phyloP scores from a whole-genome alignment of 2,888 invertebrate genomes.

The Encarsia formosa region DNA sequence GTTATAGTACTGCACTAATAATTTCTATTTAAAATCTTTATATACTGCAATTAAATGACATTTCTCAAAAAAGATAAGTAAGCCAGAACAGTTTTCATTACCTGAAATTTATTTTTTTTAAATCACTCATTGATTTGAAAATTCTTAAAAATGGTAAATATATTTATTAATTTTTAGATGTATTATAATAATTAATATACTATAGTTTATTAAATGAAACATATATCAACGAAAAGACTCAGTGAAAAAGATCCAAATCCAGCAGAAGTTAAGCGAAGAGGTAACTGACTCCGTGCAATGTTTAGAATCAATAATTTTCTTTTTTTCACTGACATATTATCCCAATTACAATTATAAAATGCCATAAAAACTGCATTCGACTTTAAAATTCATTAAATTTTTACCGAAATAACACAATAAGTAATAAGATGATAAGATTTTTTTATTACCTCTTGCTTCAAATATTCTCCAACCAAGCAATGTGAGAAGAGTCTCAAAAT shows the following conservation, averaged over 20 bases:
- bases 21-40: background rate
- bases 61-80: conserved; percentile 34
- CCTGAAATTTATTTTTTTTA: conserved; percentile 27
- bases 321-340: conserved; percentile 46
- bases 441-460: conserved; percentile 33
- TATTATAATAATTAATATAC: too few species aligned
- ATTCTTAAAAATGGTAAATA: too few species aligned
- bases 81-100: conserved; percentile 35
- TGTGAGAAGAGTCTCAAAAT: conserved; percentile 27
- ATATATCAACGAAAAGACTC: conserved; percentile 55
- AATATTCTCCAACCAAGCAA: conserved; percentile 26
- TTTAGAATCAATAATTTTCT: conserved; percentile 52
- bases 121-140: too few species aligned
- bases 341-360: conserved; percentile 56
- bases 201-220: too few species aligned
- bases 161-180: too few species aligned
- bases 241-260: conserved; percentile 56
- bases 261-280: conserved; percentile 55
- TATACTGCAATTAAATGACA: conserved; percentile 10
- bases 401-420: too few species aligned
- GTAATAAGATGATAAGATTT: too few species aligned
- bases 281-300: conserved; percentile 54
- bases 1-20: too few species aligned
- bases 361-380: conserved; percentile 55
- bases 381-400: too few species aligned